Percentiles rank a stretch among this genome's conserved stretches.
phyloP scores from a whole-genome alignment of 1,140 invertebrate genomes.

The Drosophila willistoni region DNA sequence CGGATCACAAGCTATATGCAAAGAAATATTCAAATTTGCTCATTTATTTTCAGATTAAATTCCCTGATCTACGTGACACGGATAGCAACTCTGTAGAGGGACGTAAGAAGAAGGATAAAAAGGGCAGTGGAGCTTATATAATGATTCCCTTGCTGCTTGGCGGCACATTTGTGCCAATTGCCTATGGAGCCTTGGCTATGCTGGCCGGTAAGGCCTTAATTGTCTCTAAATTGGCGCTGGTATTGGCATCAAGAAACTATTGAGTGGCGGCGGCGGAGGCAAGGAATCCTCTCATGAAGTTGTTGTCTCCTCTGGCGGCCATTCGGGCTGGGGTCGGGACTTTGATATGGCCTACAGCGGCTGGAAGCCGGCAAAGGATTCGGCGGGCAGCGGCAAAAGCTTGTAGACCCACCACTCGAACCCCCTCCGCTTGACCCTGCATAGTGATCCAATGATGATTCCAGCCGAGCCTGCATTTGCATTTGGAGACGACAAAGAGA shows the following conservation, averaged over 20 bases:
- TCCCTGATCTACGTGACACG: constrained; percentile 52
- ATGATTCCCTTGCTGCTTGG: constrained; percentile 90
- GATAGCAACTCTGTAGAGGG: constrained; percentile 61
- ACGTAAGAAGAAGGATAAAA: constrained; percentile 85
- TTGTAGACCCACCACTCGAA: constrained; percentile 37
- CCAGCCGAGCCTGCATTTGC: constrained; percentile 54
- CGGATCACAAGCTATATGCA: background rate
- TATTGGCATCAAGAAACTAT: constrained; percentile 91
- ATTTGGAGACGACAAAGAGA: constrained; percentile 47
- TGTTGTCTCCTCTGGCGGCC: constrained; percentile 87
- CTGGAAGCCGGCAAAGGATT: constrained; percentile 84
- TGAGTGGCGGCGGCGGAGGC: constrained; percentile 86
- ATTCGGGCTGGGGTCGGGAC: constrained; percentile 89
- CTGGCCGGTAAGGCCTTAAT: constrained; percentile 93
- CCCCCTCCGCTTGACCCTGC: background rate
- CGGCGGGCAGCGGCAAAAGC: constrained; percentile 62
- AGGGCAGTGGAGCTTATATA: constrained; percentile 88
- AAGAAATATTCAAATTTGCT: background rate
- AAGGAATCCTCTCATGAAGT: constrained; percentile 88
- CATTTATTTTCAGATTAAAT: constrained; percentile 58
- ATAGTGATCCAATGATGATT: background rate
- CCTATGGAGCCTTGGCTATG: constrained; percentile 90
- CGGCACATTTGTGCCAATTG: constrained; percentile 90
- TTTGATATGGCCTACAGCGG: constrained; percentile 87
- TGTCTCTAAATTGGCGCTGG: constrained; percentile 91